Evolutionary conservation across 2,888 invertebrate genomes (phyloP).

Genomic region (Campoplex capitator): DNA sequence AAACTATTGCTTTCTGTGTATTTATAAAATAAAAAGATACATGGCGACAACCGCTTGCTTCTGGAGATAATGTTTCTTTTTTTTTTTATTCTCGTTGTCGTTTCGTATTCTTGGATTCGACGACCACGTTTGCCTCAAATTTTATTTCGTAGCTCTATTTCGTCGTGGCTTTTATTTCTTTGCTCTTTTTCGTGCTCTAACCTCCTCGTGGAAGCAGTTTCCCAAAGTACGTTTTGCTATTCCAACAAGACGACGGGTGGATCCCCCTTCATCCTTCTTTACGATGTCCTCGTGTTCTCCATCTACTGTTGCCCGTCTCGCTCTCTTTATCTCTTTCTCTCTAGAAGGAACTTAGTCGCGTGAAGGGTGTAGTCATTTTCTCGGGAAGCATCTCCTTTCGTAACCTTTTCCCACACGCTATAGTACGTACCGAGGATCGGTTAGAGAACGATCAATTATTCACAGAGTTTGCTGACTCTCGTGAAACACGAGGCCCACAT

Average conservation of each 20-base stretch:
- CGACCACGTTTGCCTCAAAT: slow-evolving; percentile 42
- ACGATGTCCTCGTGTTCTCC: slow-evolving; percentile 34
- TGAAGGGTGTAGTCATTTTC: slow-evolving; percentile 24
- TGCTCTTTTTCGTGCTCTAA: not conserved
- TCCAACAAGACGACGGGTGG: slow-evolving; percentile 41
- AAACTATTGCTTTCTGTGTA: slow-evolving; percentile 9
- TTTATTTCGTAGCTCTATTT: slow-evolving; percentile 45
- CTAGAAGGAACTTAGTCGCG: slow-evolving; percentile 3
- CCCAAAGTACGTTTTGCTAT: slow-evolving; percentile 55
- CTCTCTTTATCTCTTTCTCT: not conserved
- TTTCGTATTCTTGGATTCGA: slow-evolving; percentile 20
- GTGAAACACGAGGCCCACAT: slow-evolving; percentile 3
- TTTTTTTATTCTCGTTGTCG: not conserved
- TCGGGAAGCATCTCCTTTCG: slow-evolving; percentile 36
- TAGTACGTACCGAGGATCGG: slow-evolving; percentile 24
- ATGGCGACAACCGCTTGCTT: not conserved
- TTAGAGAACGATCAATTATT: slow-evolving; percentile 49
- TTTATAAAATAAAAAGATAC: not conserved
- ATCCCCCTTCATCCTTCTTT: slow-evolving; percentile 42
- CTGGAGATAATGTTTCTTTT: not conserved
- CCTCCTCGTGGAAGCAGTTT: slow-evolving; percentile 29
- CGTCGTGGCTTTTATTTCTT: slow-evolving; percentile 21
- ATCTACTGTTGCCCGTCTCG: not conserved
- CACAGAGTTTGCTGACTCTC: slow-evolving; percentile 34
- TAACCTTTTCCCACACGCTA: slow-evolving; percentile 24